phyloP scores from a whole-genome alignment of 2,113 vertebrate species.

The Elanoides forficatus region DNA sequence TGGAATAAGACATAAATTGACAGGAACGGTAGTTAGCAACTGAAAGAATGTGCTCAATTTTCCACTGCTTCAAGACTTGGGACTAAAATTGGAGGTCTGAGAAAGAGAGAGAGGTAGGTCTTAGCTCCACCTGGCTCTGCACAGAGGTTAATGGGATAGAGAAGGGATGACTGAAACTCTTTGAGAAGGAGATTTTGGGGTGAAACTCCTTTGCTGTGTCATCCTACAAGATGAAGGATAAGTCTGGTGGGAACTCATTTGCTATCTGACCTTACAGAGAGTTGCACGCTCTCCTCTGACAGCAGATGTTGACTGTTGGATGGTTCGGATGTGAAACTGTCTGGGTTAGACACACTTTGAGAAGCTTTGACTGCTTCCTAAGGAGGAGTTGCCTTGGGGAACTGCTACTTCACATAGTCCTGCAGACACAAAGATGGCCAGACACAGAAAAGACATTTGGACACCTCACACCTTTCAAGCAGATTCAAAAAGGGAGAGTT shows the following conservation, averaged over 20 bases:
- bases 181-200: background rate
- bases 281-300: background rate
- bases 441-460: background rate
- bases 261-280: background rate
- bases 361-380: background rate
- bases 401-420: background rate
- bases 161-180: background rate
- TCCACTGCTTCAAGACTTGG: background rate
- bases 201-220: background rate
- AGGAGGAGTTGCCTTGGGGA: background rate
- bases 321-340: background rate
- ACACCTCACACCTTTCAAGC: background rate
- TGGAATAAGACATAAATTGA: background rate
- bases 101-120: background rate
- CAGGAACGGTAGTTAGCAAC: background rate
- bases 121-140: background rate
- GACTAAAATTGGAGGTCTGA: background rate
- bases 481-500: background rate
- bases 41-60: background rate
- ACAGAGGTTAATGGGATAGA: background rate
- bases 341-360: too few relatives aligned
- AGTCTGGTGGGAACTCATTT: background rate
- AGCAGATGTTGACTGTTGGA: background rate
- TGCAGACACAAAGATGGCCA: background rate
- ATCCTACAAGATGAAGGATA: background rate